Conservation (phyloP, 1,140 invertebrate genomes). For the Rhagoletis zephyria region DNA sequence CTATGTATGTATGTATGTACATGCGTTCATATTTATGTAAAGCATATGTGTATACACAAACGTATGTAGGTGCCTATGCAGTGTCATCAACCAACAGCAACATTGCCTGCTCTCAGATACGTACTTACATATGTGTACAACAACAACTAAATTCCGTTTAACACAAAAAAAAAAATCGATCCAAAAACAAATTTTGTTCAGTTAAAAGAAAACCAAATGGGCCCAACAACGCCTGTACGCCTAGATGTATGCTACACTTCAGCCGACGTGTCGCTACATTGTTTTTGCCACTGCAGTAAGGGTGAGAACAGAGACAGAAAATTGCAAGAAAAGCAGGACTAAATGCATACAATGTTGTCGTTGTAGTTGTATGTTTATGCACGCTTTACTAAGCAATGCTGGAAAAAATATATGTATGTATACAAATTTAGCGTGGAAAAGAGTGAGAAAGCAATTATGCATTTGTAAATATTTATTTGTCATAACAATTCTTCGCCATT, state of each 20-base stretch:
- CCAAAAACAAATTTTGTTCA: background rate
- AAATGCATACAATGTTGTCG: background rate
- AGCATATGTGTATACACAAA: background rate
- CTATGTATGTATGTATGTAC: background rate
- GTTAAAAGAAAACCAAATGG: background rate
- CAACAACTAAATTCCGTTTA: too few relatives aligned
- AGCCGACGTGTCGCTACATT: background rate
- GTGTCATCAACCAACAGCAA: background rate
- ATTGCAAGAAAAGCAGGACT: conserved; percentile 3
- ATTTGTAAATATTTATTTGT: background rate
- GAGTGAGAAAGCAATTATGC: conserved; percentile 34
- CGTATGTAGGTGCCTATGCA: background rate
- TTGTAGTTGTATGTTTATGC: background rate
- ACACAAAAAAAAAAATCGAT: background rate
- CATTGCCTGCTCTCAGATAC: background rate
- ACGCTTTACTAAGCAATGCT: background rate
- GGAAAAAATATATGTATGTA: background rate
- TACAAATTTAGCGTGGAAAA: background rate
- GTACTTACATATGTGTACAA: background rate
- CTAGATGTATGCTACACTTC: conserved; percentile 30
- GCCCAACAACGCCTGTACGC: background rate
- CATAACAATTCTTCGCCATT: background rate
- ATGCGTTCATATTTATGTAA: background rate
- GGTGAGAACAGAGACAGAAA: conserved; percentile 40
- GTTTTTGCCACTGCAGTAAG: conserved; percentile 15